Percentiles rank a stretch among this genome's conserved stretches.
Conservation (phyloP, 2,888 invertebrate genomes). For the Polyommatus icarus region DNA sequence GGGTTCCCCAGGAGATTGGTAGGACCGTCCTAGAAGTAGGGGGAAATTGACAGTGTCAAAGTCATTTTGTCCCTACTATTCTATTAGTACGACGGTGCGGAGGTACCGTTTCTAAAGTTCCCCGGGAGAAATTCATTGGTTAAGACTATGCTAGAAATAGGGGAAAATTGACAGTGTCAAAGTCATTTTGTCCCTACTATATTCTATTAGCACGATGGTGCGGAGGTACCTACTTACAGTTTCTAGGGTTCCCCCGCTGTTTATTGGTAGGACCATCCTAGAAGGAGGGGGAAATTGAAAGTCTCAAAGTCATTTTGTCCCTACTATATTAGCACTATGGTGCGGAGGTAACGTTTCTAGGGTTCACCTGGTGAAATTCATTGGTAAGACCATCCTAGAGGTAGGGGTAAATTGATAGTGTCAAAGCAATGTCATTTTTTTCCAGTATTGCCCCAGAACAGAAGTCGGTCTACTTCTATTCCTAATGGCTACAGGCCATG, state of each 20-base stretch:
- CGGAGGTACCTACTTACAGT: background rate
- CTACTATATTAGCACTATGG: background rate
- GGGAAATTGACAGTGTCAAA: background rate
- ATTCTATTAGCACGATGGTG: background rate
- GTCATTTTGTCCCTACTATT: no score
- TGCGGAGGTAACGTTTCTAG: background rate
- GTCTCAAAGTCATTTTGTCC: no score
- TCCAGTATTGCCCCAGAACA: no score
- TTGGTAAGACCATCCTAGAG: background rate
- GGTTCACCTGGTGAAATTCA: background rate
- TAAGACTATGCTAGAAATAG: background rate
- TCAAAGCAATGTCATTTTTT: no score
- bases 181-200: no score
- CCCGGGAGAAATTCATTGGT: background rate
- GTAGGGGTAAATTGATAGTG: background rate
- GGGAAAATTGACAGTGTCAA: background rate
- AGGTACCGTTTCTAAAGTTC: background rate
- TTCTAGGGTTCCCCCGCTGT: background rate
- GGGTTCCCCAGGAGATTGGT: background rate
- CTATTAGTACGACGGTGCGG: background rate
- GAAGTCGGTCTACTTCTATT: no score
- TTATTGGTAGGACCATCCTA: background rate
- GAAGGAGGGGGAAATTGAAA: background rate
- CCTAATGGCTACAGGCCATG: no score
- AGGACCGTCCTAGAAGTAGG: background rate